Evolutionary conservation across 2,888 invertebrate genomes (phyloP).

Genomic region (Acleris laterana): DNA sequence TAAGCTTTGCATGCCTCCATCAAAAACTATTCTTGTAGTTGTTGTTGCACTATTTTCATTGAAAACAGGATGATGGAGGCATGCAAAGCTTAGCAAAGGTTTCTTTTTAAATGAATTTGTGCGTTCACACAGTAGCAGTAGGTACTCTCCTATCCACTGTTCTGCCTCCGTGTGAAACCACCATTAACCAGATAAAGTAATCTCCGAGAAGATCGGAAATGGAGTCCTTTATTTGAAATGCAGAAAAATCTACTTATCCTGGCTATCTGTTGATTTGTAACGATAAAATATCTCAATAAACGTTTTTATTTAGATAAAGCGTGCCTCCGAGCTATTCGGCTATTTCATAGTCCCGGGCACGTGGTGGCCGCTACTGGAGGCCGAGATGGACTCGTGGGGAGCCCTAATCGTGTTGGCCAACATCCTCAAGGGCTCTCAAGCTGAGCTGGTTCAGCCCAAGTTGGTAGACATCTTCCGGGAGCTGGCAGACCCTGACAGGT

Average conservation of each 20-base stretch:
- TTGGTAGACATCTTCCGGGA: conserved; percentile 84
- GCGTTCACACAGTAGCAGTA: no score
- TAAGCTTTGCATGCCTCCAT: not conserved
- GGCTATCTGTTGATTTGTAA: no score
- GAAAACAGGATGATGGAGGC: conserved; percentile 23
- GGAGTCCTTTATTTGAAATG: no score
- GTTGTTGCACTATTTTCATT: conserved; percentile 15
- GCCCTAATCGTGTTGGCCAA: conserved; percentile 85
- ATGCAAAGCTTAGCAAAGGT: no score
- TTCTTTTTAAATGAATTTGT: no score
- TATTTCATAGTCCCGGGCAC: conserved; percentile 89
- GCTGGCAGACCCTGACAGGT: conserved; percentile 84
- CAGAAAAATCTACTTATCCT: no score
- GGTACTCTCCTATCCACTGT: no score
- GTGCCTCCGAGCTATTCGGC: conserved; percentile 89
- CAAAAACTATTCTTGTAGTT: not conserved
- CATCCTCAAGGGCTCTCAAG: conserved; percentile 84
- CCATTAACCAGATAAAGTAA: no score
- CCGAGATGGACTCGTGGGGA: conserved; percentile 84
- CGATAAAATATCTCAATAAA: no score
- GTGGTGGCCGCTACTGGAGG: conserved; percentile 88
- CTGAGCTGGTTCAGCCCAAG: conserved; percentile 49
- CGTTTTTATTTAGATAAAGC: conserved; percentile 78
- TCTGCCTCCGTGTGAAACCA: no score
- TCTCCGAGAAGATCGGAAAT: no score